Evolutionary conservation across 2,113 vertebrate genomes (phyloP).

Genomic region (Nannospalax galili): DNA sequence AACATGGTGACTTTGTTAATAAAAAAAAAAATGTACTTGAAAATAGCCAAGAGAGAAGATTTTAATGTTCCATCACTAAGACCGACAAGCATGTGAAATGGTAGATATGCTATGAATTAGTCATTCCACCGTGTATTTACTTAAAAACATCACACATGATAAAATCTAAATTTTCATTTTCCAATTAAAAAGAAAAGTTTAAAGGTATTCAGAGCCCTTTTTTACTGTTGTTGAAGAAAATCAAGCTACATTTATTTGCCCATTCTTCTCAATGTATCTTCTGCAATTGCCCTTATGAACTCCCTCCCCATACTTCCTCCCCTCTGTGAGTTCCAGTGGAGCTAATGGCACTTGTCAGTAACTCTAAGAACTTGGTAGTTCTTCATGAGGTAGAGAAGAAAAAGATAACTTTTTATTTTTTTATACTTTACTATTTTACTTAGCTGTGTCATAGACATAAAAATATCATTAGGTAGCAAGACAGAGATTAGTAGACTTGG

Average conservation of each 20-base stretch:
- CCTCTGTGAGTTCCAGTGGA: not conserved
- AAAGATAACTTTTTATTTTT: too few species aligned
- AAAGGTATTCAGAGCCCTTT: not conserved
- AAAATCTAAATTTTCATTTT: not conserved
- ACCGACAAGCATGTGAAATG: not conserved
- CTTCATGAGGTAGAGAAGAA: not conserved
- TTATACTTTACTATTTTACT: conserved; percentile 24
- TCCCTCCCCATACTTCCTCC: not conserved
- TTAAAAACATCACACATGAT: not conserved
- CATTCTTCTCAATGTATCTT: not conserved
- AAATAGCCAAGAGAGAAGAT: not conserved
- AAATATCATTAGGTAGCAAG: not conserved
- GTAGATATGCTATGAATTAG: not conserved
- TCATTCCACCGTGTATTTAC: not conserved
- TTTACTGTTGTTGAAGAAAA: not conserved
- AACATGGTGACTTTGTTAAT: not conserved
- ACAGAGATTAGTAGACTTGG: not conserved
- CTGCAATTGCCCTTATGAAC: not conserved
- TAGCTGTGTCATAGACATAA: not conserved
- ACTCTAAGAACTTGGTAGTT: conserved; percentile 1
- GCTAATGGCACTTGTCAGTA: not conserved
- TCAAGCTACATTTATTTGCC: not conserved
- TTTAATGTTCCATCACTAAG: not conserved
- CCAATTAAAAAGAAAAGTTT: not conserved
- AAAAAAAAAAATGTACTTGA: not conserved